These are phyloP conservation scores for Australoheros scitulus DNA, from an alignment of 2,113 vertebrate species.

Conservation along the genomic window DNA sequence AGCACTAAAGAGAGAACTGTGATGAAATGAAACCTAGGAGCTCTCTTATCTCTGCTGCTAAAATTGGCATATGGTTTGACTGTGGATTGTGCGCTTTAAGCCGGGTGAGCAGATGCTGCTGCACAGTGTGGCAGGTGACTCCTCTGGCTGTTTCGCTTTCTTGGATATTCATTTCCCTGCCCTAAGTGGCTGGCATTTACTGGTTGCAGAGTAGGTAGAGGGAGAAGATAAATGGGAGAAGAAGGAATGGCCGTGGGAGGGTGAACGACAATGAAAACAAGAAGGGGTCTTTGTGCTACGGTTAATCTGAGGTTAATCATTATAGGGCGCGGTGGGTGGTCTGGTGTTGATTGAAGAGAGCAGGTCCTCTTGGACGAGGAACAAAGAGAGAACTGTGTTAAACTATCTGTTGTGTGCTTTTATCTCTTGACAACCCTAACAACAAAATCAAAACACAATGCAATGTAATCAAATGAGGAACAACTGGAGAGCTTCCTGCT, in stretches of 20 bases:
- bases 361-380: slow-evolving; percentile 39
- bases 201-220: slow-evolving; percentile 18
- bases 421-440: slow-evolving; percentile 48
- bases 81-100: slow-evolving; percentile 30
- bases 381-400: slow-evolving; percentile 39
- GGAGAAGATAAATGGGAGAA: slow-evolving; percentile 35
- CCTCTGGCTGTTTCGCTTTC: slow-evolving; percentile 20
- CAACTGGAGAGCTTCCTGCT: neutral
- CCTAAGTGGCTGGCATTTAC: slow-evolving; percentile 51
- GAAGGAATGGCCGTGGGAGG: neutral
- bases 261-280: slow-evolving; percentile 35
- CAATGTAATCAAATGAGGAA: slow-evolving; percentile 30
- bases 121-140: slow-evolving; percentile 38
- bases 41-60: slow-evolving; percentile 35
- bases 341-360: slow-evolving; percentile 39
- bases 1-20: neutral
- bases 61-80: slow-evolving; percentile 26
- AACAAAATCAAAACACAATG: slow-evolving; percentile 58
- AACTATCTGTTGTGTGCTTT: slow-evolving; percentile 44
- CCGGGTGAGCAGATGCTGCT: slow-evolving; percentile 52
- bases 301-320: slow-evolving; percentile 67
- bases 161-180: slow-evolving; percentile 44
- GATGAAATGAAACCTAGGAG: neutral
- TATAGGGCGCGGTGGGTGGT: slow-evolving; percentile 54
- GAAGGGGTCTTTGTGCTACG: slow-evolving; percentile 48